Conservation (phyloP, 2,113 vertebrate genomes). For the Dipodomys spectabilis region DNA sequence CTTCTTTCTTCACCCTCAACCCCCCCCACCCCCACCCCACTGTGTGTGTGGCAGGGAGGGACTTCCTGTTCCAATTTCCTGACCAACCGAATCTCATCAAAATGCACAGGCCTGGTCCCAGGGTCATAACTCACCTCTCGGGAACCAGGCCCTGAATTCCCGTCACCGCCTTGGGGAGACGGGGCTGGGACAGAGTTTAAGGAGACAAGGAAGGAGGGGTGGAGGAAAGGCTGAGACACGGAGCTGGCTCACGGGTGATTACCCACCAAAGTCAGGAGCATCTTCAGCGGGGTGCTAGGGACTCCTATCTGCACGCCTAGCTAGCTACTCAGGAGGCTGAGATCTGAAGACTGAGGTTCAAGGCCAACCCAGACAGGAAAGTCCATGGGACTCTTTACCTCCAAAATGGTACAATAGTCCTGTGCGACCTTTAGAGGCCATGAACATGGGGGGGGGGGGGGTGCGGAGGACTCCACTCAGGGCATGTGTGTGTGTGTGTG, state of each 20-base stretch:
- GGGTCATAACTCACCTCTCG: neutral
- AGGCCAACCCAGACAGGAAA: too few species aligned
- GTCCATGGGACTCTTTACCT: too few species aligned
- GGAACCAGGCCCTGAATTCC: neutral
- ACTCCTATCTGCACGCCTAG: too few species aligned
- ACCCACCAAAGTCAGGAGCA: too few species aligned
- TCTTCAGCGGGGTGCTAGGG: too few species aligned
- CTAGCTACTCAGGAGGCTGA: too few species aligned
- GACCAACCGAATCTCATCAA: neutral
- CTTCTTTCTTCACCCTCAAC: neutral
- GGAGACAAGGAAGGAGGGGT: neutral
- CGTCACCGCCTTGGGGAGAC: neutral
- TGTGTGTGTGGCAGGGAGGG: too few species aligned
- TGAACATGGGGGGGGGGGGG: neutral
- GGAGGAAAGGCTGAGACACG: neutral
- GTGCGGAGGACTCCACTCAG: neutral
- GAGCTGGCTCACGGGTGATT: neutral
- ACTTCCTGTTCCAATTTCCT: constrained; percentile 28
- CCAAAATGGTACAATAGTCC: neutral
- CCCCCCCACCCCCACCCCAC: rapidly evolving
- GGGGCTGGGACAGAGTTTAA: neutral
- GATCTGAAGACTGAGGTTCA: too few species aligned
- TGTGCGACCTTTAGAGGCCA: neutral
- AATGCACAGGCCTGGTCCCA: neutral
- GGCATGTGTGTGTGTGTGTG: neutral